Conservation (phyloP, 2,113 vertebrate genomes). For the Deroptyus accipitrinus region DNA sequence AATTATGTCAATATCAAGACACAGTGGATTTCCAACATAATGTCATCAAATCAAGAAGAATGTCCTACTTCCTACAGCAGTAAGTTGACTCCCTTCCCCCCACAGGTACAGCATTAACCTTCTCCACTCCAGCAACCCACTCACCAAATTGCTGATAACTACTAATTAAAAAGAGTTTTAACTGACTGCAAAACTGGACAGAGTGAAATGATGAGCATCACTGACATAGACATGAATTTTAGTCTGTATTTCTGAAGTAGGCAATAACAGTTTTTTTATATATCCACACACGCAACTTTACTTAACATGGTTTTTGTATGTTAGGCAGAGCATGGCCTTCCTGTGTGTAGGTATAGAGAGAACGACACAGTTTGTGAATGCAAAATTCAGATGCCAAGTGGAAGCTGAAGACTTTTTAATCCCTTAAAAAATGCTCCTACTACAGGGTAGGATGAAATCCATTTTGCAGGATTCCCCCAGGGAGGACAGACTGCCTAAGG, state of each 20-base stretch:
- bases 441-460: neutral
- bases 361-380: neutral
- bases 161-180: slow-evolving; percentile 35
- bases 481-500: neutral
- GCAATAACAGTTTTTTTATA: neutral
- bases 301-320: neutral
- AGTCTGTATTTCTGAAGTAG: neutral
- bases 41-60: slow-evolving; percentile 45
- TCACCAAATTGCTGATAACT: slow-evolving; percentile 10
- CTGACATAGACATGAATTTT: neutral
- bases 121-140: neutral
- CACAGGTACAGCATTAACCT: slow-evolving; percentile 2
- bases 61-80: neutral
- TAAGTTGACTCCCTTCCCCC: neutral
- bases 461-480: neutral
- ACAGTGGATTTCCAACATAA: neutral
- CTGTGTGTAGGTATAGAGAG: neutral
- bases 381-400: neutral
- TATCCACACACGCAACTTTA: neutral
- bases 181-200: neutral
- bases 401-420: neutral
- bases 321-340: neutral
- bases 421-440: neutral
- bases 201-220: neutral
- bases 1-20: slow-evolving; percentile 31